Conservation (phyloP, 2,797 vertebrate species). For the Cirrhinus molitorella region DNA sequence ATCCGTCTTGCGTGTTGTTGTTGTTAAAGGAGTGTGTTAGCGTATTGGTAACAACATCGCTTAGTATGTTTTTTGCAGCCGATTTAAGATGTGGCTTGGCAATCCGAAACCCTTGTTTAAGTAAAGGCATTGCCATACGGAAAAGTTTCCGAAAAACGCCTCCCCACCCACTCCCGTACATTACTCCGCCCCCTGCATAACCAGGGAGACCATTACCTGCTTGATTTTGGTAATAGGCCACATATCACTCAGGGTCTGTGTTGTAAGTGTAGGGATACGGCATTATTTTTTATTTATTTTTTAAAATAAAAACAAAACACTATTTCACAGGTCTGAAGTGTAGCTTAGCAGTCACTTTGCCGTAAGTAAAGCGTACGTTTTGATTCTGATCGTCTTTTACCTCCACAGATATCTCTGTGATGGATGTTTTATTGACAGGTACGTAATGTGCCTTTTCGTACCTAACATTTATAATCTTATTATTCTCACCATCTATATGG, state of each 20-base stretch:
- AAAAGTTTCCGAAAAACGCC: accelerated
- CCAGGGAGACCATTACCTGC: neutral
- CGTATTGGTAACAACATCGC: neutral
- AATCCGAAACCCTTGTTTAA: neutral
- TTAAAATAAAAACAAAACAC: too few species aligned
- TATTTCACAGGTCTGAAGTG: too few species aligned
- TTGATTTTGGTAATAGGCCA: neutral
- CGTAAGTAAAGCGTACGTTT: neutral
- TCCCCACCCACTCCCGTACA: accelerated
- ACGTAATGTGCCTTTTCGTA: constrained; percentile 17
- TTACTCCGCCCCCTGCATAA: neutral
- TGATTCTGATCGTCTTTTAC: neutral
- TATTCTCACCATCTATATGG: neutral
- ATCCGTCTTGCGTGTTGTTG: neutral
- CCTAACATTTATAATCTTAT: constrained; percentile 2
- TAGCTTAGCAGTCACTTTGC: neutral
- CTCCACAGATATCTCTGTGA: neutral
- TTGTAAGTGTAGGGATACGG: neutral
- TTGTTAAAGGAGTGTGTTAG: neutral
- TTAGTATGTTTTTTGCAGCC: neutral
- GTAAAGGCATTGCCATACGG: neutral
- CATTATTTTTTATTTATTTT: too few species aligned
- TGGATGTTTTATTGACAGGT: neutral
- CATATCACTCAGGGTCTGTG: neutral
- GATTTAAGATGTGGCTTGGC: neutral